phyloP scores from a whole-genome alignment of 2,888 invertebrate species.

The Lycophotia porphyrea region DNA sequence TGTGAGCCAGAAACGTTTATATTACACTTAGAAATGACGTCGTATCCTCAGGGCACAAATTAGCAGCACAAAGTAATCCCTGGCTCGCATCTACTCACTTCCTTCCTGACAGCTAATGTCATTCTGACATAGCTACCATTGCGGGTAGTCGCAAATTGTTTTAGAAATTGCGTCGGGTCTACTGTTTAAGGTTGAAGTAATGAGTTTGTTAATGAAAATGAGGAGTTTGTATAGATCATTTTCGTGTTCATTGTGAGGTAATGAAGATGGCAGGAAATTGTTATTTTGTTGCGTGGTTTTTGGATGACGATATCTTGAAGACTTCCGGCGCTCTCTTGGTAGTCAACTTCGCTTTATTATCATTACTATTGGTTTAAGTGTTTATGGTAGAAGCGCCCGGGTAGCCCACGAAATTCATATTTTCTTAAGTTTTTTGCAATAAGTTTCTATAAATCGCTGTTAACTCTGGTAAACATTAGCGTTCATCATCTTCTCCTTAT shows the following conservation, averaged over 20 bases:
- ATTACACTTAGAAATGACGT: slow-evolving; percentile 63
- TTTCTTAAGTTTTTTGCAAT: background rate
- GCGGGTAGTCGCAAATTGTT: slow-evolving; percentile 49
- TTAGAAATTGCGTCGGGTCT: slow-evolving; percentile 51
- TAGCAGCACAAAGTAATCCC: slow-evolving; percentile 61
- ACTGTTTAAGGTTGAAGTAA: slow-evolving; percentile 46
- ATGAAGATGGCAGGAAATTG: slow-evolving; percentile 36
- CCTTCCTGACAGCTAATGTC: slow-evolving; percentile 66
- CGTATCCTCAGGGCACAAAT: slow-evolving; percentile 58
- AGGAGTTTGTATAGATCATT: slow-evolving; percentile 43
- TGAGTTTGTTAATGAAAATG: slow-evolving; percentile 55
- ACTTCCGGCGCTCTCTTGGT: background rate
- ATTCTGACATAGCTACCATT: slow-evolving; percentile 53
- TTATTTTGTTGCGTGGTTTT: slow-evolving; percentile 33
- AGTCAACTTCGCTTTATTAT: background rate
- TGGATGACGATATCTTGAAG: slow-evolving; percentile 38
- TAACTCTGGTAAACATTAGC: background rate
- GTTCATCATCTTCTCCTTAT: background rate
- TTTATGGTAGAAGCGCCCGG: background rate
- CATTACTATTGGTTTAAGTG: background rate
- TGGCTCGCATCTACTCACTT: slow-evolving; percentile 56
- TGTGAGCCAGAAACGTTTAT: slow-evolving; percentile 65
- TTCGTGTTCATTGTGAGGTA: slow-evolving; percentile 45
- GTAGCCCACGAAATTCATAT: background rate
- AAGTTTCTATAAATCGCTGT: background rate